Evolutionary conservation across 2,113 vertebrate species (phyloP).

Genomic region (Phocoena phocoena): DNA sequence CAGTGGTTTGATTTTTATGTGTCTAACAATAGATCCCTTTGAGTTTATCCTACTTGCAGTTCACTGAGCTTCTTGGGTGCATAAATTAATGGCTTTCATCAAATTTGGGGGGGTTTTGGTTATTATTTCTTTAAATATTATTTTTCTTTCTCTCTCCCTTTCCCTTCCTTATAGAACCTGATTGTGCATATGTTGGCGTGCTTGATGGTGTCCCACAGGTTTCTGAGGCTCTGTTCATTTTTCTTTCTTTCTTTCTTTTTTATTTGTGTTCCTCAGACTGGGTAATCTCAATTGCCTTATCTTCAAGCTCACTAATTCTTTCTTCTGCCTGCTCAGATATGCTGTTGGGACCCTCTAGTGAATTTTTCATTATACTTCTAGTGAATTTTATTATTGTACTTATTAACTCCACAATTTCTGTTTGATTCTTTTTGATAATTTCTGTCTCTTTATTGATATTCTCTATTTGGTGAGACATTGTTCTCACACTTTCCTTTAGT

Average conservation of each 20-base stretch:
- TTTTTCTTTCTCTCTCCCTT: neutral
- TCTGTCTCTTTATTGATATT: neutral
- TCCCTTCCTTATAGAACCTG: neutral
- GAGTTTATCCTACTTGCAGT: neutral
- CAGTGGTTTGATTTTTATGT: neutral
- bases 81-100: neutral
- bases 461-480: neutral
- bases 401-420: neutral
- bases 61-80: neutral
- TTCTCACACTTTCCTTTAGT: neutral
- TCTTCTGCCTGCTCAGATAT: neutral
- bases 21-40: neutral
- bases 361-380: neutral
- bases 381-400: neutral
- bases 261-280: neutral
- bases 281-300: neutral
- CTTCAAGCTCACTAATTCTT: constrained; percentile 8
- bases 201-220: neutral
- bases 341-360: neutral
- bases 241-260: neutral
- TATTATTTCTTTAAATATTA: neutral
- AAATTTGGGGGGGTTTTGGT: neutral
- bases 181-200: neutral
- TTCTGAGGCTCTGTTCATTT: neutral
- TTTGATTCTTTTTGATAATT: neutral